phyloP scores from a whole-genome alignment of 1,140 invertebrate species.

The Streblospio benedicti region DNA sequence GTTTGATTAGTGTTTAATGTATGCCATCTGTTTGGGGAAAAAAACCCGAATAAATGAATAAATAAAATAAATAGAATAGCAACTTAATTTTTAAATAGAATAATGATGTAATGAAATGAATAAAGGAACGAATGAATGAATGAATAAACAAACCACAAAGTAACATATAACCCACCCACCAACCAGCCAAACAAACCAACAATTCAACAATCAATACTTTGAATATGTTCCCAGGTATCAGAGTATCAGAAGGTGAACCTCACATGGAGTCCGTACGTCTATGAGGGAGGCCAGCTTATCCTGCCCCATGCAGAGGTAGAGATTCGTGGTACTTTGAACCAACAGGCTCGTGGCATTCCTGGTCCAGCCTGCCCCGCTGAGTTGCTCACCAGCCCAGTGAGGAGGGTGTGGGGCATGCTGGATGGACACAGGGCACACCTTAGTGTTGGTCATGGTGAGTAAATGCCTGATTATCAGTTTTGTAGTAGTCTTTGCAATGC shows the following conservation, averaged over 20 bases:
- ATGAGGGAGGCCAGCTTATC: slow-evolving; percentile 27
- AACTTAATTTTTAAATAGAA: neutral
- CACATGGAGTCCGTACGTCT: slow-evolving; percentile 28
- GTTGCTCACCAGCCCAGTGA: slow-evolving; percentile 15
- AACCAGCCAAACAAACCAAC: neutral
- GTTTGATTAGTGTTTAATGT: too few relatives aligned
- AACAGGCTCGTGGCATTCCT: too few relatives aligned
- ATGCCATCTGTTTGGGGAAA: too few relatives aligned
- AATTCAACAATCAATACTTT: neutral
- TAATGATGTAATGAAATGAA: neutral
- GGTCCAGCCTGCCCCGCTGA: slow-evolving; percentile 15
- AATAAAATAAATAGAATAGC: neutral
- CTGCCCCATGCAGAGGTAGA: slow-evolving; percentile 28
- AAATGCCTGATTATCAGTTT: too few relatives aligned
- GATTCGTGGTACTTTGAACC: slow-evolving; percentile 22
- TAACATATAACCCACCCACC: neutral
- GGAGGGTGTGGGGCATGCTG: slow-evolving; percentile 29
- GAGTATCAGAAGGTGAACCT: slow-evolving; percentile 26
- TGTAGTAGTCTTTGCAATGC: neutral
- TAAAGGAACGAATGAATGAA: neutral
- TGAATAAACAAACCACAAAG: neutral
- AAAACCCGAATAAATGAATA: neutral
- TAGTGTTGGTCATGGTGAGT: slow-evolving; percentile 26
- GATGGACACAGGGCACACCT: slow-evolving; percentile 25
- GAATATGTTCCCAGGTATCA: slow-evolving; percentile 19